Conservation (phyloP, 1,140 invertebrate genomes). For the Drosophila serrata region DNA sequence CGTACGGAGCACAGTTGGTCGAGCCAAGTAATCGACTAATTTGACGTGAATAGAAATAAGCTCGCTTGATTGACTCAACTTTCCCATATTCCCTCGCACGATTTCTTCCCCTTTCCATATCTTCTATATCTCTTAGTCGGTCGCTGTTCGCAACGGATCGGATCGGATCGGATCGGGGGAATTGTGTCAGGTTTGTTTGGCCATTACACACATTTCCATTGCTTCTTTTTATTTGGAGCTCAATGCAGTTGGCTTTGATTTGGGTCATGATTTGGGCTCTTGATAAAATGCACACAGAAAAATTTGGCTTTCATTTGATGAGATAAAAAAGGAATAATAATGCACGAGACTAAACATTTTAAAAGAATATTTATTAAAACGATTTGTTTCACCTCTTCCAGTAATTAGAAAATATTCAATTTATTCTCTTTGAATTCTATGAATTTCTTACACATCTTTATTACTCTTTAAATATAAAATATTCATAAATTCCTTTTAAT, state of each 20-base stretch:
- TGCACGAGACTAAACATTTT: background rate
- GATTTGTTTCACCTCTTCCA: too few species aligned
- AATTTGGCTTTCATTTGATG: too few species aligned
- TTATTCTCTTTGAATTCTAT: too few species aligned
- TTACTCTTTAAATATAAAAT: background rate
- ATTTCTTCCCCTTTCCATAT: background rate
- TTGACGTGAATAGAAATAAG: slow-evolving; percentile 36
- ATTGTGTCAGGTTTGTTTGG: slow-evolving; percentile 52
- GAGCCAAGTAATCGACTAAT: slow-evolving; percentile 43
- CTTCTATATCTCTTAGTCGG: slow-evolving; percentile 23
- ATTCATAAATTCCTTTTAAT: background rate
- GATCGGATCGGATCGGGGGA: slow-evolving; percentile 11
- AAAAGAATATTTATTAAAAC: background rate
- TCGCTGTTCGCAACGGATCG: slow-evolving; percentile 2
- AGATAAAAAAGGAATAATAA: too few species aligned
- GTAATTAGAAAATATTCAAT: too few species aligned
- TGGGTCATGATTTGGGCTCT: slow-evolving; percentile 57
- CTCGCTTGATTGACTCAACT: slow-evolving; percentile 45
- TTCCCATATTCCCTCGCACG: slow-evolving; percentile 6
- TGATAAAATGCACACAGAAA: slow-evolving; percentile 53
- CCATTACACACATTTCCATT: slow-evolving; percentile 38
- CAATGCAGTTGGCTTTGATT: slow-evolving; percentile 63
- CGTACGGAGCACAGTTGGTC: slow-evolving; percentile 5
- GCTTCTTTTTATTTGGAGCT: slow-evolving; percentile 49
- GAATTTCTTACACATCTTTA: too few species aligned